Conservation (phyloP, 1,140 invertebrate species). For the Lerema accius region DNA sequence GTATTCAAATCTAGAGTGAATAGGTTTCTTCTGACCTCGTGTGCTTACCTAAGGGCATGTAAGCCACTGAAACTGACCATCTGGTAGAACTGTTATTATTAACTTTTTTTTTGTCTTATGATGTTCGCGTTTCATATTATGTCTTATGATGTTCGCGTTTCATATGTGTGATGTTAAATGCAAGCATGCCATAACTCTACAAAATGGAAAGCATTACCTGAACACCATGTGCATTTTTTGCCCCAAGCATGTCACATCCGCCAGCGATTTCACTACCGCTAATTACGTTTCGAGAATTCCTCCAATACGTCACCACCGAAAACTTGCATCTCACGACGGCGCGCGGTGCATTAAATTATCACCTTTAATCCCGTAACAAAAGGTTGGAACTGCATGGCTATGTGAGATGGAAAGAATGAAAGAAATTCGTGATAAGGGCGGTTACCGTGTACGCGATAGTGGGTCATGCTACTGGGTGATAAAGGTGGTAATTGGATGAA, state of each 20-base stretch:
- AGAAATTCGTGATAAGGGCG: neutral
- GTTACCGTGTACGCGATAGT: conserved; percentile 9
- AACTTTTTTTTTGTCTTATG: no score
- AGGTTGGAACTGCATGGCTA: no score
- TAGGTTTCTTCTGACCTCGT: no score
- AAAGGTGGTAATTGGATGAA: conserved; percentile 9
- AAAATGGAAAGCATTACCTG: neutral
- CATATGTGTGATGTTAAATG: no score
- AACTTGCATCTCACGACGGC: neutral
- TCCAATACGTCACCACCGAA: conserved; percentile 2
- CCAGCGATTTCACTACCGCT: conserved; percentile 3
- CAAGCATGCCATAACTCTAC: neutral
- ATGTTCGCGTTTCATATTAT: no score
- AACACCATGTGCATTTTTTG: neutral
- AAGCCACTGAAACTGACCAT: no score
- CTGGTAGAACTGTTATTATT: no score
- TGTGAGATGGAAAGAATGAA: neutral
- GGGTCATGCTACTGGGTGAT: neutral
- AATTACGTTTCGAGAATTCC: neutral
- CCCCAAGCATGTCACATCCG: neutral
- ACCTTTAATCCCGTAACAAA: no score
- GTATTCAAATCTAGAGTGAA: no score
- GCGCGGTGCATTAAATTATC: no score
- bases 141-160: no score
- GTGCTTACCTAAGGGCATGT: no score